phyloP scores from a whole-genome alignment of 2,888 invertebrate species.

The Norana najaformis region DNA sequence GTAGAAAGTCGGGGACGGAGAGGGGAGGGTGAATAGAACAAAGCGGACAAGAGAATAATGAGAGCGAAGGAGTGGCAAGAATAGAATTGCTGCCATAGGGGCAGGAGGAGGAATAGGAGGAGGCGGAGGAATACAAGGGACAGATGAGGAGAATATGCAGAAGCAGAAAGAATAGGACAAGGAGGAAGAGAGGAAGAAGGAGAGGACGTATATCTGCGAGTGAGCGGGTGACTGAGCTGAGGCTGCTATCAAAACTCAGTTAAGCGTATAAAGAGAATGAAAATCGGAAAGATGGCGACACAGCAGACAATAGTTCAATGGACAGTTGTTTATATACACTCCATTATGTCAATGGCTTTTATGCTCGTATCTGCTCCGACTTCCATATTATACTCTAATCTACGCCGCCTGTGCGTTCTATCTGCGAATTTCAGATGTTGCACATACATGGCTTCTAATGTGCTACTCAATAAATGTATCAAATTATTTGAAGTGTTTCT shows the following conservation, averaged over 20 bases:
- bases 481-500: too few species aligned
- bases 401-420: neutral
- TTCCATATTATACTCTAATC: neutral
- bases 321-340: constrained; percentile 13
- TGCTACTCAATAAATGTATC: neutral
- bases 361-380: neutral
- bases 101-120: neutral
- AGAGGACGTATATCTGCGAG: neutral
- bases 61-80: neutral
- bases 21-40: neutral
- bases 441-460: neutral
- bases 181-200: neutral
- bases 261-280: constrained; percentile 22
- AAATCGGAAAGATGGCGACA: neutral
- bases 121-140: neutral
- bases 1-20: neutral
- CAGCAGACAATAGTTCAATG: neutral
- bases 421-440: neutral
- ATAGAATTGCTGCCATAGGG: neutral
- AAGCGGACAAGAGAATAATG: neutral
- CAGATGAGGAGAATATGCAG: neutral
- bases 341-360: neutral
- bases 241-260: constrained; percentile 20
- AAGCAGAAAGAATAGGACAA: neutral
- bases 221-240: neutral